These are phyloP conservation scores for Aphelenchoides fujianensis DNA, from an alignment of 1,140 invertebrate genomes.

Conservation along the genomic window DNA sequence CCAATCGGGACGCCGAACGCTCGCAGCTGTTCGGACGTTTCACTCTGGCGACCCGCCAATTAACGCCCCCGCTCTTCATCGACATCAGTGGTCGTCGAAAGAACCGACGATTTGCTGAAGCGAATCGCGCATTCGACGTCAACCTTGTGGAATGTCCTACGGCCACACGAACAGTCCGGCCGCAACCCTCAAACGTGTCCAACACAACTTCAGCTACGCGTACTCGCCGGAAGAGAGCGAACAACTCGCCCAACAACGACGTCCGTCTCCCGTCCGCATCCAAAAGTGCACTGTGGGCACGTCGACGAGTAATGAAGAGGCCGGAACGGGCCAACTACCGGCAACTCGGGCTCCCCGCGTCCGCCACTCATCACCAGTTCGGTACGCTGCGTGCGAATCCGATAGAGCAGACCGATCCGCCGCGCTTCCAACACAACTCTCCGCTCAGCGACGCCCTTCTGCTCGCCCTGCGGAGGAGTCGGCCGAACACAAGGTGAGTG, in stretches of 20 bases:
- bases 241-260: neutral
- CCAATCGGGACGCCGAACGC: neutral
- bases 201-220: neutral
- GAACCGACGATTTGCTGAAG: neutral
- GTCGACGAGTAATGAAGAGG: neutral
- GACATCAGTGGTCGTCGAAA: neutral
- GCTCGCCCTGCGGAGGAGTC: conserved; percentile 33
- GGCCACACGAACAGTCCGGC: neutral
- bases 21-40: neutral
- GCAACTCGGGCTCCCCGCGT: neutral
- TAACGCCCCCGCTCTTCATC: neutral
- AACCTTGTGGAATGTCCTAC: neutral
- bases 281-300: neutral
- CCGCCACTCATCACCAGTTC: neutral
- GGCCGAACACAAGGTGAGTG: conserved; percentile 38
- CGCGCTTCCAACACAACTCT: conserved; percentile 12
- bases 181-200: neutral
- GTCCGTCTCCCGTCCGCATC: neutral
- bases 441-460: conserved; percentile 30
- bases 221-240: neutral
- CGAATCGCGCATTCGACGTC: too few relatives aligned
- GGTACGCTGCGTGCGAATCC: too few relatives aligned
- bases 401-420: neutral
- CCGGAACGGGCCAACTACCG: neutral
- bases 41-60: neutral